These are phyloP conservation scores for Argynnis bischoffii DNA, from an alignment of 2,888 invertebrate species.

Conservation along the genomic window DNA sequence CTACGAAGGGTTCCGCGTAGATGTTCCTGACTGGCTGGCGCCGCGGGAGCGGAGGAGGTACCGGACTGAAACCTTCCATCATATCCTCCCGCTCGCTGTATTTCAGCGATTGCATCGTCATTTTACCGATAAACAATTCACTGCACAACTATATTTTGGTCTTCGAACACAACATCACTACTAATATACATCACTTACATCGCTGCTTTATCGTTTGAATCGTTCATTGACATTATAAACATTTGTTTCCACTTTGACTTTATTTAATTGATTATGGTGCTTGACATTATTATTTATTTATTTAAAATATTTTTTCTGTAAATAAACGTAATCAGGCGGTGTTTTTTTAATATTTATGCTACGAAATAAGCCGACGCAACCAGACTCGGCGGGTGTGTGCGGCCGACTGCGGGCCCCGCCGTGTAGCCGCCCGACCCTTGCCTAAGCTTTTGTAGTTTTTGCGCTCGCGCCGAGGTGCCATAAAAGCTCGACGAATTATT, in stretches of 20 bases:
- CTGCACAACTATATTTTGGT: conserved; percentile 66
- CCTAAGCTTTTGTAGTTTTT: conserved; percentile 80
- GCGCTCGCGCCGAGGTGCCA: conserved; percentile 78
- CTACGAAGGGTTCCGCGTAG: conserved; percentile 85
- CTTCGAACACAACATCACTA: conserved; percentile 65
- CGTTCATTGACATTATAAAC: conserved; percentile 49
- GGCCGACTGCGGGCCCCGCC: conserved; percentile 60
- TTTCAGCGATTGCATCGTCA: conserved; percentile 85
- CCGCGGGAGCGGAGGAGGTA: conserved; percentile 84
- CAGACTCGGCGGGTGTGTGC: conserved; percentile 49
- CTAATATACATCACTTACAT: conserved; percentile 70
- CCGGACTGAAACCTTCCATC: conserved; percentile 81
- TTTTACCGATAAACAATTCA: conserved; percentile 67
- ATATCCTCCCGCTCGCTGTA: conserved; percentile 80
- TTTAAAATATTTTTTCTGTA: conserved; percentile 35
- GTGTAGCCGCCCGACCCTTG: conserved; percentile 67
- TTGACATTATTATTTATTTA: conserved; percentile 43
- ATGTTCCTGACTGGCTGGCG: conserved; percentile 84
- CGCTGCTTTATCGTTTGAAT: conserved; percentile 52
- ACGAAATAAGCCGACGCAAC: conserved; percentile 37
- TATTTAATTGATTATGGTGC: conserved; percentile 46
- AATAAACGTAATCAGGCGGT: conserved; percentile 28
- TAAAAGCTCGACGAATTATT: conserved; percentile 81
- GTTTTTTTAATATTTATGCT: conserved; percentile 27
- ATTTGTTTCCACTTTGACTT: conserved; percentile 46